Base-by-base conservation (phyloP, 2,797 vertebrate genomes). In the Sphaeramia orbicularis region DNA sequence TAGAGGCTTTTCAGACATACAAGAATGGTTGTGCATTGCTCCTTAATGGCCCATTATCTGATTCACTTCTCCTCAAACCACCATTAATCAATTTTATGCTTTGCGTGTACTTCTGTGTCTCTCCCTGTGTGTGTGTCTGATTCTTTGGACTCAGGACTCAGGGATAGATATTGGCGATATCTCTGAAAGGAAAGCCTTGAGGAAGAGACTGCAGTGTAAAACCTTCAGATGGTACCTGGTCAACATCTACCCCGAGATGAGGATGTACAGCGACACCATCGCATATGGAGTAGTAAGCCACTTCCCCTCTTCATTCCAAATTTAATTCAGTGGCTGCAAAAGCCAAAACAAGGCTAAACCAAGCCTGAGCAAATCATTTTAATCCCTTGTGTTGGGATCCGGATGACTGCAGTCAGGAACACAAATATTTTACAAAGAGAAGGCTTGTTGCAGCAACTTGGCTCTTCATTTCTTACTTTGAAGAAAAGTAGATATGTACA, bases 151-250 rank as follows among this genome's bases (percentile, higher is more conserved):
- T 14, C 86, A 99, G 98, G 97, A 99, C 90, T 95, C 98, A 0
- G 98, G 97, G 45, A 97, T 99, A 49, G 97, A 99, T 89, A 97
- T 99, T 0, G 98, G 98, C 0, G 96, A 99, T 81, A 95, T 99
- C 86, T 95, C 96, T 0, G 95, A 96, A 67, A 94, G 98, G 85
- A 99, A 98, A 82, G 97, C 97, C 24, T 88, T 99, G 76, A 95
- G 98, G 88, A 99, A 98, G 54, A 95, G 94, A 78, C 94, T 99
- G 42, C 96, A 97, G 78, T 99, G 98, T 87, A 99, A 98, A 92
- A 98, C 96, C 4, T 99, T 99, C 75, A 93, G 96, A 11, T 99
- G 98, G 98, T 99, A 99, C 73, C 95, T 99, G 79, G 96, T 98
- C 90, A 99, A 95, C 15, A 96, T 99, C 74, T 99, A 99, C 84